Conservation (phyloP, 2,888 invertebrate species). For the Caenorhabditis sp. region DNA sequence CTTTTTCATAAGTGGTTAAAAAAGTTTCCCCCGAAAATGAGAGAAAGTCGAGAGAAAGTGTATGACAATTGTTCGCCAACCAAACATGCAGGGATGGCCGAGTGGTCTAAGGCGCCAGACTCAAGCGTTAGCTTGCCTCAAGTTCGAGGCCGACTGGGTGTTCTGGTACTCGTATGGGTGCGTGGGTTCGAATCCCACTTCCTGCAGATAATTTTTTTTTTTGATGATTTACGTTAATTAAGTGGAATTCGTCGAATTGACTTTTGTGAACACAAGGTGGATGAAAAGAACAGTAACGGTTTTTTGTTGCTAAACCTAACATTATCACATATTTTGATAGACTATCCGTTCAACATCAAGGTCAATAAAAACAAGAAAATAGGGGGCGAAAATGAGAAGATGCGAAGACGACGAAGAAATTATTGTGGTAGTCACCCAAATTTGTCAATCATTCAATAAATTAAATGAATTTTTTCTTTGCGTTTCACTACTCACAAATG, state of each 20-base stretch:
- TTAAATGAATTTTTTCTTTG: slow-evolving; percentile 14
- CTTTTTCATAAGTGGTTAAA: no score
- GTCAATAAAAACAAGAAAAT: slow-evolving; percentile 1
- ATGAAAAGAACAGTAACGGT: no score
- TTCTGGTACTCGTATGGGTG: slow-evolving; percentile 61
- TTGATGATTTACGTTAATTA: no score
- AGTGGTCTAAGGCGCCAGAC: slow-evolving; percentile 73
- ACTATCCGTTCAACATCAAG: background rate
- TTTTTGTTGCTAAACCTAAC: no score
- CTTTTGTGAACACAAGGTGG: no score
- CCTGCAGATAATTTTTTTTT: slow-evolving; percentile 29
- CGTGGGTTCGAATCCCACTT: slow-evolving; percentile 65
- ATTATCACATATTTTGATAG: no score
- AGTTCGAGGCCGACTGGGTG: slow-evolving; percentile 43
- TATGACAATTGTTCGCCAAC: no score
- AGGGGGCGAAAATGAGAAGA: slow-evolving; percentile 16
- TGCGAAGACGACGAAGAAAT: slow-evolving; percentile 21
- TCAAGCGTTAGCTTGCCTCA: slow-evolving; percentile 64
- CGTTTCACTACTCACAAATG: no score
- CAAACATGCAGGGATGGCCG: slow-evolving; percentile 67
- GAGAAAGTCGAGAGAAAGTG: no score
- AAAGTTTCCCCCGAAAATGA: no score
- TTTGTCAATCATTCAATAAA: slow-evolving; percentile 14
- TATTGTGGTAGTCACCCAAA: slow-evolving; percentile 13
- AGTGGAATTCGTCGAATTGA: no score